Evolutionary conservation across 2,113 vertebrate species (phyloP).

Genomic region (Gyps fulvus): DNA sequence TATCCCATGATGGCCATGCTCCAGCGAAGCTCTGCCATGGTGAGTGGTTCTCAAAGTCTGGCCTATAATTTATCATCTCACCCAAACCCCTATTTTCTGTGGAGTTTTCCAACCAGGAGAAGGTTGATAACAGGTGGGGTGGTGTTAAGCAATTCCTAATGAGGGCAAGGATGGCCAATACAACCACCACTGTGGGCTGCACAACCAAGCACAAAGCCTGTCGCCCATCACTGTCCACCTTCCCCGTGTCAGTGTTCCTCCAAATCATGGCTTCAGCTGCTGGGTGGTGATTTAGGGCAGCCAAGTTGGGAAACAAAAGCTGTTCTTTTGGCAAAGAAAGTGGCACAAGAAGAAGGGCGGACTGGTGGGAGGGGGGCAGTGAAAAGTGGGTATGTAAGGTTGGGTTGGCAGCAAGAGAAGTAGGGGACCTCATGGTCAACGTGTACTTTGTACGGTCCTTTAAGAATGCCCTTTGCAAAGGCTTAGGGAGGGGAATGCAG

Average conservation of each 20-base stretch:
- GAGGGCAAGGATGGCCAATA: neutral
- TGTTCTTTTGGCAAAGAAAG: neutral
- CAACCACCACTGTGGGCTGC: neutral
- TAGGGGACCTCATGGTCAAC: accelerated
- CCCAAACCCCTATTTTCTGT: neutral
- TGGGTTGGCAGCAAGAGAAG: neutral
- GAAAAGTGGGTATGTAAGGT: neutral
- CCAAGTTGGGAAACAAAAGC: accelerated
- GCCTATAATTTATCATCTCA: neutral
- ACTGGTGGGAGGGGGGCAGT: neutral
- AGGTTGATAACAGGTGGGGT: neutral
- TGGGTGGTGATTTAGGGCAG: neutral
- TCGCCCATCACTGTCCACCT: accelerated
- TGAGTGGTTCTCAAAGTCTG: neutral
- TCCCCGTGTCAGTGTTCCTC: neutral
- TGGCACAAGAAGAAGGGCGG: neutral
- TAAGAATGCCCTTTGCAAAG: neutral
- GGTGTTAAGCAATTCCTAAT: neutral
- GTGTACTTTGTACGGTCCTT: neutral
- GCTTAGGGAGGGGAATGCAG: accelerated
- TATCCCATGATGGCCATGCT: neutral
- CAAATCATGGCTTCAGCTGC: neutral
- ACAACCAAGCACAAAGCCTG: neutral
- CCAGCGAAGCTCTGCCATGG: neutral
- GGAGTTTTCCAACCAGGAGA: neutral